Conservation (phyloP, 2,113 vertebrate genomes). For the Riparia riparia region DNA sequence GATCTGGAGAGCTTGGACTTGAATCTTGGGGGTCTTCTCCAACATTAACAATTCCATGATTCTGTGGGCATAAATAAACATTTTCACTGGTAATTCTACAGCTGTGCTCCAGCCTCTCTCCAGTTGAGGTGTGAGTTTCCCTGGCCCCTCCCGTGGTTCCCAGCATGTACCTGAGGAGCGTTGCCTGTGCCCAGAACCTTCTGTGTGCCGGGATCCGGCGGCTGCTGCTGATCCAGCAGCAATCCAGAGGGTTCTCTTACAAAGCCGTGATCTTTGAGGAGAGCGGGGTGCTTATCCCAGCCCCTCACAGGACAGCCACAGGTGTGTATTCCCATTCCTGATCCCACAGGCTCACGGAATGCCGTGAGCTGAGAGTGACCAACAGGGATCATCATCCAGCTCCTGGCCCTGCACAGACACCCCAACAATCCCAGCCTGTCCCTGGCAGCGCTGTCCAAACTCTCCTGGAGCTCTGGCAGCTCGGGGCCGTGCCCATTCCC, state of each 20-base stretch:
- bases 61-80: not conserved
- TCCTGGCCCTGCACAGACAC: not conserved
- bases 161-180: conserved; percentile 35
- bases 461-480: not conserved
- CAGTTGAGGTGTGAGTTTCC: fast-evolving
- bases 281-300: conserved; percentile 74
- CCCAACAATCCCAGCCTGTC: not conserved
- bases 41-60: not conserved
- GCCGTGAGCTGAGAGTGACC: not conserved
- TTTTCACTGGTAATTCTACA: not conserved
- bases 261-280: conserved; percentile 81
- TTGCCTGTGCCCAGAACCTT: not conserved
- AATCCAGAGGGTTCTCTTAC: not conserved
- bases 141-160: fast-evolving
- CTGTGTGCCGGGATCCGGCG: not conserved
- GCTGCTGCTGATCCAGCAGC: not conserved
- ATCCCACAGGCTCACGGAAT: not conserved
- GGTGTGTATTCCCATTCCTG: conserved; percentile 47
- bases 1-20: fast-evolving
- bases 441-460: fast-evolving
- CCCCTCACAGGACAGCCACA: conserved; percentile 63
- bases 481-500: fast-evolving
- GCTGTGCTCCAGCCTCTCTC: not conserved
- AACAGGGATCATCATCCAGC: fast-evolving
- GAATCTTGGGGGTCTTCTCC: not conserved